Percentiles rank a stretch among this genome's conserved stretches.
These are phyloP conservation scores for Epizoanthus ramosus DNA, from an alignment of 92 coral and sea anemone species.

Conservation along the genomic window DNA sequence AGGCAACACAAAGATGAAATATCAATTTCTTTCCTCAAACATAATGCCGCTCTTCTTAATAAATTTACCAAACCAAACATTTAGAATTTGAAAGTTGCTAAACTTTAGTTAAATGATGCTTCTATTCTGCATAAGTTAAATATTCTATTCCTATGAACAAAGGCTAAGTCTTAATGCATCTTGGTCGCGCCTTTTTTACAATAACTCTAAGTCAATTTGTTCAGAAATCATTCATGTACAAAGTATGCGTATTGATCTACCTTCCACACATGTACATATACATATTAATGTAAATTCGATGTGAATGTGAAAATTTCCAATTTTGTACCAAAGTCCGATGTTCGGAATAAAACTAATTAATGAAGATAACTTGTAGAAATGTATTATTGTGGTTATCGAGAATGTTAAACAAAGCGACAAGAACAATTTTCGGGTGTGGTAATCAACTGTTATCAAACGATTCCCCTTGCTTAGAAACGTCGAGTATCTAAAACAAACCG, in stretches of 20 bases:
- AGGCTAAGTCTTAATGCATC: no score
- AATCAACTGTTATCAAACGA: neutral
- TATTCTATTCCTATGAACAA: no score
- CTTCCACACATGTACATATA: constrained; percentile 36
- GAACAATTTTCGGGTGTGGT: neutral
- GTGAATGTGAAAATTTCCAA: constrained; percentile 1
- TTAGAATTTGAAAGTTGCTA: neutral
- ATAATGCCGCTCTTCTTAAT: no score
- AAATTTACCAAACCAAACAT: no score
- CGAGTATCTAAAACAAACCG: constrained; percentile 25
- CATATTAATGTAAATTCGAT: constrained; percentile 25
- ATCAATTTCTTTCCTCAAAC: neutral
- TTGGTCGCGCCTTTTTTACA: neutral
- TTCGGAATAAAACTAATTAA: constrained; percentile 25
- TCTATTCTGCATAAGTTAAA: neutral
- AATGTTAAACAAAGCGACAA: neutral
- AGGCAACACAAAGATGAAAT: neutral
- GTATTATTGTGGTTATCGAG: neutral
- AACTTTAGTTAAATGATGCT: neutral
- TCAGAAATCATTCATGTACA: constrained; percentile 33
- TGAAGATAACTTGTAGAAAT: neutral
- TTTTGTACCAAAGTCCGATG: constrained; percentile 40
- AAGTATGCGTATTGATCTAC: neutral
- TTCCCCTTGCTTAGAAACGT: constrained; percentile 24
- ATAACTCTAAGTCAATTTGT: constrained; percentile 20